Percentiles rank a stretch among this genome's conserved stretches.
phyloP scores from a whole-genome alignment of 2,888 invertebrate genomes.

The Ernsta delagoae region DNA sequence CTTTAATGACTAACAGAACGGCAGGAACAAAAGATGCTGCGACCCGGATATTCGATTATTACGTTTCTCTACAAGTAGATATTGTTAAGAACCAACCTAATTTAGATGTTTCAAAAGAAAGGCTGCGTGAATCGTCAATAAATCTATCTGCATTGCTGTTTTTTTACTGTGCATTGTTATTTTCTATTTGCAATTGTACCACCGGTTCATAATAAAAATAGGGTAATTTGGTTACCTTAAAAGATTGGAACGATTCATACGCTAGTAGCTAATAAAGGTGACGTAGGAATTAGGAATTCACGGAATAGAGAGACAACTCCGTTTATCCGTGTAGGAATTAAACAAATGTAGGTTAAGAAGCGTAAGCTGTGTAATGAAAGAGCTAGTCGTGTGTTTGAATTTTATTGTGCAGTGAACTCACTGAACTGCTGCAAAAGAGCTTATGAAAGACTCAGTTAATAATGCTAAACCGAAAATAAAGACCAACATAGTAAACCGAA shows the following conservation, averaged over 20 bases:
- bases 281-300: not conserved
- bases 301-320: too few relatives aligned
- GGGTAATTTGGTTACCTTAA: too few relatives aligned
- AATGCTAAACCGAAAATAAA: not conserved
- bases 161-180: slow-evolving; percentile 1
- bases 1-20: slow-evolving; percentile 23
- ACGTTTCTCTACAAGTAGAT: slow-evolving; percentile 25
- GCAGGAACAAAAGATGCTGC: slow-evolving; percentile 15
- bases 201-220: too few relatives aligned
- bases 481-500: not conserved
- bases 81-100: not conserved
- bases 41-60: slow-evolving; percentile 32
- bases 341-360: slow-evolving; percentile 1
- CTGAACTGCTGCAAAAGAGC: not conserved
- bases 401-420: not conserved
- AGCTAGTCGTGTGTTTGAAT: not conserved
- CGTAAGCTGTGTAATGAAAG: not conserved
- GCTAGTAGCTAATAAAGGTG: not conserved
- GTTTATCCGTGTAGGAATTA: not conserved
- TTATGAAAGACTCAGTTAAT: not conserved
- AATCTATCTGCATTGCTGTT: too few relatives aligned
- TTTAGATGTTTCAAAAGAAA: slow-evolving; percentile 20
- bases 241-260: too few relatives aligned
- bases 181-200: too few relatives aligned
- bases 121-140: slow-evolving; percentile 26